phyloP scores from a whole-genome alignment of 2,113 vertebrate species.

The Corynorhinus townsendii region DNA sequence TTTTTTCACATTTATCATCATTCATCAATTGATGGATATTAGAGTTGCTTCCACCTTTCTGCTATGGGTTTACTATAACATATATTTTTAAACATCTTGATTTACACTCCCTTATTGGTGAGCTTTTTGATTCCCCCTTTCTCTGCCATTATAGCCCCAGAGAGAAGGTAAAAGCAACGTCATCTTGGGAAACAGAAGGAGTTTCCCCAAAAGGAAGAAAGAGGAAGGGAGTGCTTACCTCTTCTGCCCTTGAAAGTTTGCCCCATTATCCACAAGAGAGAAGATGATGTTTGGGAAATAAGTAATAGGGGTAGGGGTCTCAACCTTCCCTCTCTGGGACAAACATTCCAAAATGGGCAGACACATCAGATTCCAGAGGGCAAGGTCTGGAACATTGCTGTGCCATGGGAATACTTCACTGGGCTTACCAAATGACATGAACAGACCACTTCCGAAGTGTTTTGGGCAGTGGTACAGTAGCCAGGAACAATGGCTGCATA shows the following conservation, averaged over 20 bases:
- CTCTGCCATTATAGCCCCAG: not conserved
- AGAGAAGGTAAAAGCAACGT: not conserved
- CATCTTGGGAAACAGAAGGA: not conserved
- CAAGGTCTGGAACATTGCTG: fast-evolving
- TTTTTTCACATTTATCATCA: not conserved
- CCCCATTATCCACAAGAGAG: not conserved
- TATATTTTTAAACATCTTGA: not conserved
- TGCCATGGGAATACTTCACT: not conserved
- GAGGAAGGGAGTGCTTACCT: not conserved
- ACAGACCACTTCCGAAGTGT: not conserved
- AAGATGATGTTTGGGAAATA: not conserved
- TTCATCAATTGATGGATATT: not conserved
- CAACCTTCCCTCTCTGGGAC: not conserved
- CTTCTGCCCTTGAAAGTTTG: not conserved
- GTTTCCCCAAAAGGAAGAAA: not conserved
- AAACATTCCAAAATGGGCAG: not conserved
- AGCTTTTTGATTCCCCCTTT: not conserved
- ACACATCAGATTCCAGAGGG: not conserved
- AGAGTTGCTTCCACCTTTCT: not conserved
- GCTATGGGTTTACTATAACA: not conserved
- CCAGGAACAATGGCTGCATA: not conserved
- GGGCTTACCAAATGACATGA: not conserved
- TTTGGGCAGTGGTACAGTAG: not conserved
- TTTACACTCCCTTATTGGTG: not conserved
- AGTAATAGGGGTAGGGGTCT: not conserved